Conservation (phyloP, 2,797 vertebrate genomes). For the Schizopygopsis malacanthus region DNA sequence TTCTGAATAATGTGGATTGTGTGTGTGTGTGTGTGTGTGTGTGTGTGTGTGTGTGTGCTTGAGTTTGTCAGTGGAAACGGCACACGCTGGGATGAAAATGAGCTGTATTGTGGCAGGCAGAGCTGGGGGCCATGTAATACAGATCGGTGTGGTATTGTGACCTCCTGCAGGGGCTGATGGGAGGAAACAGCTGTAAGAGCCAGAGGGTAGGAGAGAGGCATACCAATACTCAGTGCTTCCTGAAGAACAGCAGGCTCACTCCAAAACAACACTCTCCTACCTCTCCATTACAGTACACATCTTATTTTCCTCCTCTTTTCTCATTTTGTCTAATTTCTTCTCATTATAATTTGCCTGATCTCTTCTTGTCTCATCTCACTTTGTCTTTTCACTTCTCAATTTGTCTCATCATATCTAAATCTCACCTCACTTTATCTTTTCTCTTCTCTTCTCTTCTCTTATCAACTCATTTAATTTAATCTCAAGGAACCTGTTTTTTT, state of each 20-base stretch:
- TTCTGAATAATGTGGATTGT: conserved; percentile 54
- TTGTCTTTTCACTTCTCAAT: background rate
- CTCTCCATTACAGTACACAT: background rate
- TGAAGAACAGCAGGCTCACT: conserved; percentile 55
- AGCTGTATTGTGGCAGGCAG: conserved; percentile 52
- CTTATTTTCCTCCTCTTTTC: background rate
- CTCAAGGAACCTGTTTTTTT: background rate
- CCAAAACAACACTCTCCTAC: conserved; percentile 53
- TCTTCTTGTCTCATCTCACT: background rate
- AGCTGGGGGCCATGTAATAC: conserved; percentile 39
- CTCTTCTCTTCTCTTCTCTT: background rate
- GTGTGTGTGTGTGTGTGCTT: conserved; percentile 13
- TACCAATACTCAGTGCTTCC: conserved; percentile 55
- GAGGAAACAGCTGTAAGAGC: conserved; percentile 63
- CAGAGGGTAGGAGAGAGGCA: conserved; percentile 45
- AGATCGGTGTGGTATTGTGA: conserved; percentile 44
- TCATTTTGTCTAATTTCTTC: background rate
- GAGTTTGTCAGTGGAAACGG: conserved; percentile 30
- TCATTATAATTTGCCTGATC: background rate
- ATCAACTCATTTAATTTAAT: background rate
- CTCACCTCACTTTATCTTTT: background rate
- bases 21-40: conserved; percentile 22
- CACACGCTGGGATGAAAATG: conserved; percentile 50
- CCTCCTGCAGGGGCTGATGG: conserved; percentile 60
- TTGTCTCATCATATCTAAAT: background rate